Evolutionary conservation across 2,113 vertebrate genomes (phyloP).

Genomic region (Cyanoliseus patagonus): DNA sequence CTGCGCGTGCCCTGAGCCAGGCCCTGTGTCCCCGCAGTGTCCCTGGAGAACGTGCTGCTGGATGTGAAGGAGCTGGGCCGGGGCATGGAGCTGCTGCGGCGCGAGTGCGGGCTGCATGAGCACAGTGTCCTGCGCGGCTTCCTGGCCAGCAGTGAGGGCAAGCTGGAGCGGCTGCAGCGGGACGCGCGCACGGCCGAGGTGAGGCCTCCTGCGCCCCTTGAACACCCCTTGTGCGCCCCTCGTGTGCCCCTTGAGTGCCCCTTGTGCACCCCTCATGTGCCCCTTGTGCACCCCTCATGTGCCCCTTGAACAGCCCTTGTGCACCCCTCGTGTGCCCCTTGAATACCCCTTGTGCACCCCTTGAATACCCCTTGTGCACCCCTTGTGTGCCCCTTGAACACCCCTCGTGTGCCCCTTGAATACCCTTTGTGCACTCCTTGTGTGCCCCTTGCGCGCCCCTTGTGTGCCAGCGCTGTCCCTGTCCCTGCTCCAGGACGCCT

Average conservation of each 20-base stretch:
- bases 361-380: accelerated
- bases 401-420: accelerated
- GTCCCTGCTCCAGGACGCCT: slow-evolving; percentile 84
- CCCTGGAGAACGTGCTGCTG: slow-evolving; percentile 93
- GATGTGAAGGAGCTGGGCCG: slow-evolving; percentile 94
- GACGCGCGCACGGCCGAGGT: slow-evolving; percentile 92
- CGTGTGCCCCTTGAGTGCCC: accelerated
- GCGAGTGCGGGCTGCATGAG: slow-evolving; percentile 90
- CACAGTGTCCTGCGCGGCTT: slow-evolving; percentile 87
- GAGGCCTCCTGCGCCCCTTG: neutral
- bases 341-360: accelerated
- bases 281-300: accelerated
- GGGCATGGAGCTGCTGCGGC: slow-evolving; percentile 93
- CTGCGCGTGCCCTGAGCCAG: neutral
- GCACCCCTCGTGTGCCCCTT: neutral
- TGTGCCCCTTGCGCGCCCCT: neutral
- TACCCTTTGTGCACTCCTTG: accelerated
- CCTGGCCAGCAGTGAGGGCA: slow-evolving; percentile 82
- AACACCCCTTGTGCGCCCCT: accelerated
- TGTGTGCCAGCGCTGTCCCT: neutral
- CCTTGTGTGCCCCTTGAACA: accelerated
- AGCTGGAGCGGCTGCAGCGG: slow-evolving; percentile 91
- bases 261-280: accelerated
- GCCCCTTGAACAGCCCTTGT: accelerated
- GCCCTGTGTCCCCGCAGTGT: slow-evolving; percentile 74